phyloP scores from a whole-genome alignment of 2,888 invertebrate genomes.

The Perdita meconis region DNA sequence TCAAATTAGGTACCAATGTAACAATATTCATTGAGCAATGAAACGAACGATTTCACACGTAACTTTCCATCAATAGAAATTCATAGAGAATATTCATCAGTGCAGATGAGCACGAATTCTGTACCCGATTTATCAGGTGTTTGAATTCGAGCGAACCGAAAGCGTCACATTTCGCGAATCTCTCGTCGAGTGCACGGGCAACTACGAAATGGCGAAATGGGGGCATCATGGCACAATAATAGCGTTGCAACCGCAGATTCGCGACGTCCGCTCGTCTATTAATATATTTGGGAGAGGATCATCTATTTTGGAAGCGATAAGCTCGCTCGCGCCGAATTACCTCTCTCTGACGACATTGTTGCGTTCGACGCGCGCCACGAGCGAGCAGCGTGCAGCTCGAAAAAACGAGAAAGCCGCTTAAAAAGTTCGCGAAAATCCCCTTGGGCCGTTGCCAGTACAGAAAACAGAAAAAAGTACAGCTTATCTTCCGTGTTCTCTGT shows the following conservation, averaged over 20 bases:
- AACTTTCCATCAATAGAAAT: no score
- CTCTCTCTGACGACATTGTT: slow-evolving; percentile 29
- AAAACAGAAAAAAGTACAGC: slow-evolving; percentile 22
- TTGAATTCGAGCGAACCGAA: no score
- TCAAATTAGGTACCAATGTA: no score
- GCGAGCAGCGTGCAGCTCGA: slow-evolving; percentile 15
- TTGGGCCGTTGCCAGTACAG: slow-evolving; percentile 19
- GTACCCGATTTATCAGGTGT: no score
- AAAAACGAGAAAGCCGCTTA: slow-evolving; percentile 2
- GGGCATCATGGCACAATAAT: slow-evolving; percentile 75
- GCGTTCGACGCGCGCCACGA: background rate
- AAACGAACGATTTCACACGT: no score
- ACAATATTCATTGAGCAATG: no score
- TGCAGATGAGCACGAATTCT: no score
- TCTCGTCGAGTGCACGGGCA: no score
- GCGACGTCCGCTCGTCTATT: slow-evolving; percentile 77
- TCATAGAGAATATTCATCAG: no score
- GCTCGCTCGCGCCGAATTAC: slow-evolving; percentile 44
- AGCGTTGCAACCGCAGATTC: slow-evolving; percentile 73
- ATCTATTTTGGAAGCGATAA: slow-evolving; percentile 78
- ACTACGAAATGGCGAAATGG: slow-evolving; percentile 65
- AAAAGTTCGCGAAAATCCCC: slow-evolving; percentile 6
- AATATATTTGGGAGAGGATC: slow-evolving; percentile 75
- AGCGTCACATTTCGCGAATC: no score
- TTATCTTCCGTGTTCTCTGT: slow-evolving; percentile 33